phyloP scores from a whole-genome alignment of 2,888 invertebrate genomes.

The Drosophila nr. perissopoda region DNA sequence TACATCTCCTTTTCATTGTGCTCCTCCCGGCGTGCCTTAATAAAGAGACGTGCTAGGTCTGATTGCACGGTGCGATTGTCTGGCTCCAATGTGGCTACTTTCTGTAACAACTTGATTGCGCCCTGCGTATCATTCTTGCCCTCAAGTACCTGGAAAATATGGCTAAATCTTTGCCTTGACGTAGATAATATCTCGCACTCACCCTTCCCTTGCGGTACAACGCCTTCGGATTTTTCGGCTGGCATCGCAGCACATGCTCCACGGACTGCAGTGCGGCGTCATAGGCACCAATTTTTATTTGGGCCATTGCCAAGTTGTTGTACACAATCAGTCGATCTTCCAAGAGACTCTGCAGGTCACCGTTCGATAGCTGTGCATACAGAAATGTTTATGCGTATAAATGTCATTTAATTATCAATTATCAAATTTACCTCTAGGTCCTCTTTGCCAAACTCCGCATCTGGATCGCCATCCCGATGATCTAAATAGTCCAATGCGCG shows the following conservation, averaged over 20 bases:
- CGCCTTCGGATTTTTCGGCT: constrained; percentile 96
- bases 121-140: constrained; percentile 89
- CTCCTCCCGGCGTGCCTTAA: constrained; percentile 87
- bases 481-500: constrained; percentile 93
- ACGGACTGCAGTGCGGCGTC: constrained; percentile 94
- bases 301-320: constrained; percentile 97
- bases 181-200: constrained; percentile 34
- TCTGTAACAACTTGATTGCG: constrained; percentile 88
- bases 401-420: neutral
- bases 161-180: neutral
- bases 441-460: constrained; percentile 86
- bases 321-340: constrained; percentile 93
- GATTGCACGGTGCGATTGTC: constrained; percentile 87
- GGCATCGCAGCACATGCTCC: constrained; percentile 92
- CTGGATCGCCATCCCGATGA: constrained; percentile 89
- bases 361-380: constrained; percentile 85
- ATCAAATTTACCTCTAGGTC: constrained; percentile 71
- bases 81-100: constrained; percentile 88
- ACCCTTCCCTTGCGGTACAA: constrained; percentile 93
- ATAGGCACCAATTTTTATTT: constrained; percentile 94
- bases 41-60: constrained; percentile 86
- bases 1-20: constrained; percentile 88
- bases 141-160: constrained; percentile 86
- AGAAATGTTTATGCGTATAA: neutral
- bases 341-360: constrained; percentile 88